These are phyloP conservation scores for Condylura cristata DNA, from an alignment of 2,113 vertebrate species.

Conservation along the genomic window DNA sequence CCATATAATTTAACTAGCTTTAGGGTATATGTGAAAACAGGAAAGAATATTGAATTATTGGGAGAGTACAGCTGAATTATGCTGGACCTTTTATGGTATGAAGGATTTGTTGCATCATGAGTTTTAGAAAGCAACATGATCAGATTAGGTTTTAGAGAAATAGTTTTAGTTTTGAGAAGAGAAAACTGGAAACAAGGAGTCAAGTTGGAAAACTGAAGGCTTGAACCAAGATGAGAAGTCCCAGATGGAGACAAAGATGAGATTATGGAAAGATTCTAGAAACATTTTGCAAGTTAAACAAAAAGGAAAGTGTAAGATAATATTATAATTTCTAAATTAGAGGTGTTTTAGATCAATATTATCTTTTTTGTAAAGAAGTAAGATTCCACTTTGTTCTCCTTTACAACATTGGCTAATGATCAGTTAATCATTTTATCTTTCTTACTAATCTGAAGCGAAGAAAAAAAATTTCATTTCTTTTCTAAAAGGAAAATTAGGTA, in stretches of 20 bases:
- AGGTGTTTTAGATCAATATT: background rate
- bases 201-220: background rate
- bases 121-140: background rate
- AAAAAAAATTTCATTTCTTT: background rate
- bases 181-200: background rate
- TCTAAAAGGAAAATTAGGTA: slow-evolving; percentile 1
- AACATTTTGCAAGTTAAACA: slow-evolving; percentile 10
- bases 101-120: background rate
- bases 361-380: background rate
- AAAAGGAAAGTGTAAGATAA: background rate
- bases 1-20: background rate
- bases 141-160: background rate
- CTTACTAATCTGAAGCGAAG: slow-evolving; percentile 21
- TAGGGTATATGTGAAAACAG: background rate
- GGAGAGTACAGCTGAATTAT: background rate
- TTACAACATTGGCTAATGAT: background rate
- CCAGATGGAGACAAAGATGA: background rate
- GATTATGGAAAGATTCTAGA: background rate
- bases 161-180: background rate
- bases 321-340: background rate
- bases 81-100: background rate
- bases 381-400: background rate
- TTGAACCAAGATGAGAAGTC: background rate
- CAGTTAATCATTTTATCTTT: background rate
- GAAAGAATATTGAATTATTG: background rate